Evolutionary conservation across 2,797 vertebrate genomes (phyloP).

Genomic region (Gouania willdenowi): DNA sequence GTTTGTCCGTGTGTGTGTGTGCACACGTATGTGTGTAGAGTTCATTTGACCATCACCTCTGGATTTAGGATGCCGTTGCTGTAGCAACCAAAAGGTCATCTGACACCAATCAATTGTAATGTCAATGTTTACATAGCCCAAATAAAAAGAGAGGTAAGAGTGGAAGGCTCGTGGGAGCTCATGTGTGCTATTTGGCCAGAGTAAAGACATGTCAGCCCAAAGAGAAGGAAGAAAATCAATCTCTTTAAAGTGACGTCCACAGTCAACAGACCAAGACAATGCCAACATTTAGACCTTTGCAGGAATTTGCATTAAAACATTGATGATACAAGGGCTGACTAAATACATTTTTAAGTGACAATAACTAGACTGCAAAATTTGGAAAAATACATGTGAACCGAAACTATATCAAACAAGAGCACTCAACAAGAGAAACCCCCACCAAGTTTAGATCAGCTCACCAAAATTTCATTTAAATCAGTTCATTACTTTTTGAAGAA

Average conservation of each 20-base stretch:
- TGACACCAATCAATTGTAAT: slow-evolving; percentile 61
- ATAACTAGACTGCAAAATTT: too few relatives aligned
- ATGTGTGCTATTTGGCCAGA: slow-evolving; percentile 19
- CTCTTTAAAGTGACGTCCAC: slow-evolving; percentile 1
- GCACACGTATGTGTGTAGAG: slow-evolving; percentile 18
- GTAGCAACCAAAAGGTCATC: slow-evolving; percentile 57
- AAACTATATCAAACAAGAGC: too few relatives aligned
- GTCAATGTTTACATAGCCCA: slow-evolving; percentile 56
- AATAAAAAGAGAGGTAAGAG: slow-evolving; percentile 29
- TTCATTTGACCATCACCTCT: slow-evolving; percentile 52
- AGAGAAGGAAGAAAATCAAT: slow-evolving; percentile 2
- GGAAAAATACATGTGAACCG: too few relatives aligned
- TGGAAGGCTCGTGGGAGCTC: slow-evolving; percentile 2
- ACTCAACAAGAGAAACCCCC: too few relatives aligned
- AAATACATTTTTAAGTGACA: too few relatives aligned
- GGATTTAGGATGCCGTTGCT: slow-evolving; percentile 51
- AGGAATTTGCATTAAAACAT: slow-evolving; percentile 14
- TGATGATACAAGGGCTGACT: too few relatives aligned
- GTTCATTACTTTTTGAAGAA: too few relatives aligned
- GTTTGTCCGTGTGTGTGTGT: slow-evolving; percentile 27
- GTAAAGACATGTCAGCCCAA: background rate
- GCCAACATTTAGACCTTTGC: background rate
- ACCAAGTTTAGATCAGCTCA: too few relatives aligned
- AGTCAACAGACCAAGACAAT: background rate
- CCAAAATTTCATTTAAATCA: too few relatives aligned